A percentile compares a stretch with the other conserved stretches of the same genome.
phyloP scores from a whole-genome alignment of 2,797 vertebrate genomes.

The Sebastes glaucus region DNA sequence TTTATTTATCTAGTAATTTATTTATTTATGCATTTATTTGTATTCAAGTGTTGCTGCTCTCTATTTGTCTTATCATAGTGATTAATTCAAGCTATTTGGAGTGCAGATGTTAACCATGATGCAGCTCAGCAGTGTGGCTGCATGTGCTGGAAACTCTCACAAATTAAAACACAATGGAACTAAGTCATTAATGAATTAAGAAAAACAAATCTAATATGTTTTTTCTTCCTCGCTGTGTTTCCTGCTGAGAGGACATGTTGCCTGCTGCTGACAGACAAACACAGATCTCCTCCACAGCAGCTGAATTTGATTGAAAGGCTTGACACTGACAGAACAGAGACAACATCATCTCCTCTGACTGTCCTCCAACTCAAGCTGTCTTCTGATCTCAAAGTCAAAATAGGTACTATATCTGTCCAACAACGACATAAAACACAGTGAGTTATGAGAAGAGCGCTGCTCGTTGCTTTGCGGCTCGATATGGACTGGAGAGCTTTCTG shows the following conservation, averaged over 20 bases:
- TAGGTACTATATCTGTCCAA: neutral
- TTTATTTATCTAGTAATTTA: too few species aligned
- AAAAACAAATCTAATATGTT: too few species aligned
- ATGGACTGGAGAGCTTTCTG: conserved; percentile 1
- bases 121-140: too few species aligned
- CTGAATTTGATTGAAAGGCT: neutral
- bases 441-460: neutral
- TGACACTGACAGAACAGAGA: neutral
- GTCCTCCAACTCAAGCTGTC: too few species aligned
- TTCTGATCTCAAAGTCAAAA: neutral
- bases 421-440: neutral
- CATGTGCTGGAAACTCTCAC: too few species aligned
- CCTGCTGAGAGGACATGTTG: neutral
- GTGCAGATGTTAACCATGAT: too few species aligned
- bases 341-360: neutral
- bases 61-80: too few species aligned
- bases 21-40: too few species aligned
- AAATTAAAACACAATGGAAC: too few species aligned
- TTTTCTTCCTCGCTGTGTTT: neutral
- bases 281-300: neutral
- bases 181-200: too few species aligned
- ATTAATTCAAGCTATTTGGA: too few species aligned
- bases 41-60: too few species aligned
- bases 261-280: neutral
- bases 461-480: neutral